Conservation (phyloP, 2,888 invertebrate species). For the Coelinius sp. region DNA sequence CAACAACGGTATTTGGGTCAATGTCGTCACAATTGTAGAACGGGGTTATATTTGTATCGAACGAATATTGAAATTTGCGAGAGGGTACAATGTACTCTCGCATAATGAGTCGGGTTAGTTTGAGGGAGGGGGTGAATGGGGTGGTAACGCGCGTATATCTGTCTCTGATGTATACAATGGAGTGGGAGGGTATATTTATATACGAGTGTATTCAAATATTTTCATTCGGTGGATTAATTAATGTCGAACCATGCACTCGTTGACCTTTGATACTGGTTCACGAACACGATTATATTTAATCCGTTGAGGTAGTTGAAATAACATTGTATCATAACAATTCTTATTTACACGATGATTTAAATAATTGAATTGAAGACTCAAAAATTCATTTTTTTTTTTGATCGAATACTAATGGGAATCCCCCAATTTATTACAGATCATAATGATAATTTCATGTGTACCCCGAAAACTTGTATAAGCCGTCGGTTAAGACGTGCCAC, state of each 20-base stretch:
- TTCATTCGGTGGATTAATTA: conserved; percentile 32
- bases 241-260: conserved; percentile 11
- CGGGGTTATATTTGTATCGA: conserved; percentile 48
- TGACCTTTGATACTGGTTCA: conserved; percentile 25
- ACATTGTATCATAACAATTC: background rate
- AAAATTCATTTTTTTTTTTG: background rate
- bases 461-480: conserved; percentile 13
- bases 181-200: conserved; percentile 33
- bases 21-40: conserved; percentile 55
- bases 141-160: background rate
- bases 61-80: conserved; percentile 62
- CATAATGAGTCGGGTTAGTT: conserved; percentile 62
- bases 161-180: background rate
- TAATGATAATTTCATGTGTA: background rate
- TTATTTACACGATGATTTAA: background rate
- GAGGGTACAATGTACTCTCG: conserved; percentile 62
- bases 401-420: too few species aligned
- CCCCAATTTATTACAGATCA: too few species aligned
- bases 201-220: conserved; percentile 31
- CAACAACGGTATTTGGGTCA: conserved; percentile 59
- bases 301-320: background rate
- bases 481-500: conserved; percentile 54
- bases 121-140: conserved; percentile 38
- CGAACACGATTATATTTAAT: background rate
- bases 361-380: background rate